A percentile compares a stretch with the other conserved stretches of the same genome.
These are phyloP conservation scores for Percopsis transmontana DNA, from an alignment of 2,113 vertebrate species.

Conservation along the genomic window DNA sequence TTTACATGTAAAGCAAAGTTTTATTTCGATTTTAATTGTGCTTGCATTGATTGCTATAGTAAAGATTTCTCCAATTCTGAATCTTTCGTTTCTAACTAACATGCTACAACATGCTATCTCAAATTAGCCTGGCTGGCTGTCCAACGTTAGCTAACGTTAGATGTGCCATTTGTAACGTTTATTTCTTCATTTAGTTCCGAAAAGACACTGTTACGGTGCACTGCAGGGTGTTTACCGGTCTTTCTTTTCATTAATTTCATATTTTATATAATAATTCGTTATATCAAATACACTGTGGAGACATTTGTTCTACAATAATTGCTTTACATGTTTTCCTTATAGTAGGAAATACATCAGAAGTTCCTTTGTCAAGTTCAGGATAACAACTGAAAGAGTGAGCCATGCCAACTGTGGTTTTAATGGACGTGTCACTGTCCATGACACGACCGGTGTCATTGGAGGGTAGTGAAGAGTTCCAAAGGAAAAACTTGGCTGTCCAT, in stretches of 20 bases:
- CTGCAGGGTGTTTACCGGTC: background rate
- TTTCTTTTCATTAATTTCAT: background rate
- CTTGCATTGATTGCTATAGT: background rate
- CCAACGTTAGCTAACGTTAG: constrained; percentile 26
- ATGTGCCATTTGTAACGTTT: background rate
- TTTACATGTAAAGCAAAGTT: background rate
- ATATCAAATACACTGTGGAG: too few relatives aligned
- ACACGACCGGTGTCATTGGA: constrained; percentile 91
- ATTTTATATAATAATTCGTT: background rate
- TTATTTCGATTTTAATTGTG: background rate
- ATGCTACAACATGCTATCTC: constrained; percentile 1
- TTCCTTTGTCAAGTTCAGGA: constrained; percentile 1
- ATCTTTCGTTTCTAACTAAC: background rate
- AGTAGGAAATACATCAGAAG: constrained; percentile 4
- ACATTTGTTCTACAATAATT: background rate
- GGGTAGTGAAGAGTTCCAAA: constrained; percentile 92
- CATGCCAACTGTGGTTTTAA: constrained; percentile 96
- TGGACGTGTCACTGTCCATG: constrained; percentile 99
- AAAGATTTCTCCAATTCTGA: background rate
- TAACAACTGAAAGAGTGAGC: constrained; percentile 3
- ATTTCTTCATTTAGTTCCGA: background rate
- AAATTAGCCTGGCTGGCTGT: constrained; percentile 15
- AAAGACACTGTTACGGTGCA: too few relatives aligned
- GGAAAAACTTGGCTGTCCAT: constrained; percentile 93
- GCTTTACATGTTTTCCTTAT: background rate